phyloP scores from a whole-genome alignment of 2,888 invertebrate species.

The Podotricha telesiphe region DNA sequence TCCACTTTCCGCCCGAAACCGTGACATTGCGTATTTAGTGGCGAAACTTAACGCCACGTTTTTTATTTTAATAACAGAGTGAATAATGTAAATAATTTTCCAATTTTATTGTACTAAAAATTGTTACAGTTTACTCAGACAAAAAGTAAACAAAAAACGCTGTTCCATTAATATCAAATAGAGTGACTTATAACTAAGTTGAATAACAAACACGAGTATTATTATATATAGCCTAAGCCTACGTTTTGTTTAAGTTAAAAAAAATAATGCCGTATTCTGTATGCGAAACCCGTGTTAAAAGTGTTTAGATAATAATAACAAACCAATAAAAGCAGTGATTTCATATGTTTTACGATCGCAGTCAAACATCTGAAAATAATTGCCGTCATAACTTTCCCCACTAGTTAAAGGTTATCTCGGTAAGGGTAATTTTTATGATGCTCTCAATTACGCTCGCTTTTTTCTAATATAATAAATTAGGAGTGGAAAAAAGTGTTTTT shows the following conservation, averaged over 20 bases:
- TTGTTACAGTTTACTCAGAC: too few species aligned
- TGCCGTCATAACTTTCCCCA: slow-evolving; percentile 16
- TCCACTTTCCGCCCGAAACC: too few species aligned
- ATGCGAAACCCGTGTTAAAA: background rate
- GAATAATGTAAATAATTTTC: too few species aligned
- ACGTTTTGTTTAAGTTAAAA: background rate
- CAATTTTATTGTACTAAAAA: too few species aligned
- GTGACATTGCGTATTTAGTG: too few species aligned
- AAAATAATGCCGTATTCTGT: background rate
- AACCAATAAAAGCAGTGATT: slow-evolving; percentile 20
- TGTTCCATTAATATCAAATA: too few species aligned
- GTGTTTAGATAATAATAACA: slow-evolving; percentile 22
- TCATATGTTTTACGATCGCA: slow-evolving; percentile 18
- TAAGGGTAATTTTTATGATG: slow-evolving; percentile 19
- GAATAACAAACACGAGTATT: too few species aligned
- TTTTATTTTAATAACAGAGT: too few species aligned
- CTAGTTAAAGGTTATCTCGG: slow-evolving; percentile 4
- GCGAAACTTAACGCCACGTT: too few species aligned
- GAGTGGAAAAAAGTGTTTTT: background rate
- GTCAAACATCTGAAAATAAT: slow-evolving; percentile 28
- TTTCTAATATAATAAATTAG: background rate
- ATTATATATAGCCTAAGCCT: background rate
- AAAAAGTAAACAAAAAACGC: too few species aligned
- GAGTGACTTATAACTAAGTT: too few species aligned
- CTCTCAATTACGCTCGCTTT: background rate